A percentile compares a stretch with the other conserved stretches of the same genome.
Evolutionary conservation across 2,797 vertebrate species (phyloP).

Genomic region (Buphagus erythrorhynchus): DNA sequence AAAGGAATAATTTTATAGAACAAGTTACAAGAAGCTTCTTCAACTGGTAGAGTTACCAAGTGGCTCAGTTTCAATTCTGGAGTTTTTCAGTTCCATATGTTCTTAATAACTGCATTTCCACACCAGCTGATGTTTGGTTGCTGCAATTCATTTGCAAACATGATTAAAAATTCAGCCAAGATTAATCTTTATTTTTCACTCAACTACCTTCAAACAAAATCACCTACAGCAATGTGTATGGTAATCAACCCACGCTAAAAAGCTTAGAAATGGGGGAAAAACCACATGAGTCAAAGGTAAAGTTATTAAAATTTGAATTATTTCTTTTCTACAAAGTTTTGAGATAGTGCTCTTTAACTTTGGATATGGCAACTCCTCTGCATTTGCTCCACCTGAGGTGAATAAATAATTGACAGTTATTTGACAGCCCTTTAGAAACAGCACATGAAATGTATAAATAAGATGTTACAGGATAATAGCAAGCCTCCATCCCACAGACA

Average conservation of each 20-base stretch:
- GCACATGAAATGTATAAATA: background rate
- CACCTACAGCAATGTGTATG: conserved; percentile 28
- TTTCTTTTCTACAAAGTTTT: conserved; percentile 26
- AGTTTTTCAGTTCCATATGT: background rate
- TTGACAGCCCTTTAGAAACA: conserved; percentile 16
- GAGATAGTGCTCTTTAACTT: background rate
- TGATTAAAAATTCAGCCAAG: conserved; percentile 59
- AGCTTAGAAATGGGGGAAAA: background rate
- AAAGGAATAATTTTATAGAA: background rate
- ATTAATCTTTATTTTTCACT: conserved; percentile 63
- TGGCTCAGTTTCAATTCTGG: background rate
- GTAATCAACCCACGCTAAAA: conserved; percentile 2
- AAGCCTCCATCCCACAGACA: background rate
- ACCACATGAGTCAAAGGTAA: background rate
- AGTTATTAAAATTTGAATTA: conserved; percentile 40
- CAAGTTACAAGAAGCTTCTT: background rate
- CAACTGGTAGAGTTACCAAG: background rate
- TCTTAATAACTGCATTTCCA: conserved; percentile 21
- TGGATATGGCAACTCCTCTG: background rate
- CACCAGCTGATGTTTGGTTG: conserved; percentile 15
- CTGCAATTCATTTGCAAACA: conserved; percentile 45
- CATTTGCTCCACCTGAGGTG: background rate
- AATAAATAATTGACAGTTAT: conserved; percentile 44
- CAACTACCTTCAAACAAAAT: conserved; percentile 51
- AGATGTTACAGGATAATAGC: background rate